Conservation (phyloP, 2,888 invertebrate genomes). For the Leucophenga maculata region DNA sequence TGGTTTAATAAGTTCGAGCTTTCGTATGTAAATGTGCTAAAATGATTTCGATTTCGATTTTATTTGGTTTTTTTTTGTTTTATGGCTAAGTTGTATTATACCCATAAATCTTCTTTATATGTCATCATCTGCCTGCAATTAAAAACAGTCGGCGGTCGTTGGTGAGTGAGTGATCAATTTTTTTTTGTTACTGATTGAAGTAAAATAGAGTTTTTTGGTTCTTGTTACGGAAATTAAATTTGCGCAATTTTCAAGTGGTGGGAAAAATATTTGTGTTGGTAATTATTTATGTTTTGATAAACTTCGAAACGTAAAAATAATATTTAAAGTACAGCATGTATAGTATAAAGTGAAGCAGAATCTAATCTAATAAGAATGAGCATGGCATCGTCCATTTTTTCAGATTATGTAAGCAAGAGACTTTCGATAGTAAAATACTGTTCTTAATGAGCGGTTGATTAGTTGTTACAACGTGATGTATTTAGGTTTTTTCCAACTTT, state of each 20-base stretch:
- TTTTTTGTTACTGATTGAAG: conserved; percentile 8
- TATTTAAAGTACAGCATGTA: no score
- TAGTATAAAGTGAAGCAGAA: no score
- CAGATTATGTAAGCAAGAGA: no score
- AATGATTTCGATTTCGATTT: conserved; percentile 48
- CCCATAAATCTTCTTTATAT: conserved; percentile 43
- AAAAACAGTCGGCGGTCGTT: conserved; percentile 37
- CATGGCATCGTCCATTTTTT: no score
- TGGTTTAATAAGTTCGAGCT: conserved; percentile 11
- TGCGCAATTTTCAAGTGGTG: conserved; percentile 1
- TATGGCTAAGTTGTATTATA: conserved; percentile 1
- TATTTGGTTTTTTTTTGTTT: not conserved
- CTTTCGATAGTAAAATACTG: no score
- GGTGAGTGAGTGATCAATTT: conserved; percentile 25
- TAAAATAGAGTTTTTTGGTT: conserved; percentile 28
- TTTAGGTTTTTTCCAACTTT: no score
- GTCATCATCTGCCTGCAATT: conserved; percentile 39
- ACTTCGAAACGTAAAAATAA: no score
- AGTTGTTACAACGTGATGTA: no score
- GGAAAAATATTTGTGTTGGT: no score
- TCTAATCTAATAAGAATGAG: no score
- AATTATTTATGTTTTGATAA: no score
- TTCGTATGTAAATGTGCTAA: conserved; percentile 49
- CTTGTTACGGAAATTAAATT: not conserved
- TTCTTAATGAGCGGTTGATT: no score